Base-by-base conservation (phyloP, 2,113 vertebrate species). In the Mus pahari region DNA sequence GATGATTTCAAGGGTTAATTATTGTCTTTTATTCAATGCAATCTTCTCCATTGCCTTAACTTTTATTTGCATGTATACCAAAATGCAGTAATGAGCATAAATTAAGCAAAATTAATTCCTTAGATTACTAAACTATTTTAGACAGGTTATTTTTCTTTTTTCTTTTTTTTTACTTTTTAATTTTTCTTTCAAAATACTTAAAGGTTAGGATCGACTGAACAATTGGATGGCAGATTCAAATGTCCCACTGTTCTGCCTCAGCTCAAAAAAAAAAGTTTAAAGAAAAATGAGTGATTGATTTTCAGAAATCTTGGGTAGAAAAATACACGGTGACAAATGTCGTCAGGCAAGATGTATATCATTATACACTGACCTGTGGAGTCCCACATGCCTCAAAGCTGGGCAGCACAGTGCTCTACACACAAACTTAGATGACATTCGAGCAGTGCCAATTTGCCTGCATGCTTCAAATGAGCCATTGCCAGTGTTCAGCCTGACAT, bases 101-200 rank as follows among this genome's bases (percentile, higher is more conserved):
- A 98, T 98, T 98, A 98, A 98, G 97, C 94, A 94, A 98, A 98
- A 98, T 98, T 96, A 98, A 98, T 98, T 98, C 82, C n/a, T 93
- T 95, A 96, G 96, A 97, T 98, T 98, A 97, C 98, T 98, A 98
- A 97, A 98, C 98, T 98, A 98, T 98, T 98, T 98, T 98, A 98
- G 93, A 98, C 95, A 64, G 45, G 93, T 98, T 97, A 1, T 24
- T 74, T 74, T 71, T 71, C 95, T 0, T 97, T 97, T 24, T 74
- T 74, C 39, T 71, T 95, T 0, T 97, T 97, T 97, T 98, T 97
- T 58, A 58, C 45, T 96, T 97, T 97, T 58, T 55, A 96, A 95
- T 98, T 98, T 97, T 94, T 39, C 97, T 98, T 97, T 98, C 88
- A 53, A 96, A 98, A 95, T 82, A 96, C 97, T 97, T 97, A 96